Conservation (phyloP, 2,113 vertebrate genomes). For the Smithornis capensis region DNA sequence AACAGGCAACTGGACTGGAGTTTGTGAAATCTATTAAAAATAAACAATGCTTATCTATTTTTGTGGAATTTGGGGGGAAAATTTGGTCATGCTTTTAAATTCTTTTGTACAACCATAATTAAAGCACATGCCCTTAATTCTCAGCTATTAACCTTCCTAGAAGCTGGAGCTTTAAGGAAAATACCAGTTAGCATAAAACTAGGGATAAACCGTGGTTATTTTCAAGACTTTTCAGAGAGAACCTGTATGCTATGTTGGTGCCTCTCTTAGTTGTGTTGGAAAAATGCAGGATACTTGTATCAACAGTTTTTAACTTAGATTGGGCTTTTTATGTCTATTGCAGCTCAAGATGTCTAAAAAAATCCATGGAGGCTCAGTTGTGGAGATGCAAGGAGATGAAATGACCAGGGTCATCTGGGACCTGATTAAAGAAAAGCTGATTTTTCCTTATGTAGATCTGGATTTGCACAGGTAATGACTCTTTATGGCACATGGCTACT, state of each 20-base stretch:
- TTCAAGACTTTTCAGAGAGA: background rate
- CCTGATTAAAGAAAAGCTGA: conserved; percentile 95
- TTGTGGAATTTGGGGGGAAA: background rate
- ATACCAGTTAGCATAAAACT: background rate
- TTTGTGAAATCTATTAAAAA: background rate
- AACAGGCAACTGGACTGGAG: background rate
- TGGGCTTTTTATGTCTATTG: background rate
- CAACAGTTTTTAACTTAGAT: background rate
- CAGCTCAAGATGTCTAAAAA: conserved; percentile 88
- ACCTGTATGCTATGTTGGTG: background rate
- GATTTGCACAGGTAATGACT: conserved; percentile 91
- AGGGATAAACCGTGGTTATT: background rate
- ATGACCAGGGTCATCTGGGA: conserved; percentile 99
- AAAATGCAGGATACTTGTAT: background rate
- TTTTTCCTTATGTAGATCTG: conserved; percentile 92
- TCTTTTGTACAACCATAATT: background rate
- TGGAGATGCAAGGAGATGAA: conserved; percentile 99
- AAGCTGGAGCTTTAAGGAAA: background rate
- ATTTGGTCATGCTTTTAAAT: background rate
- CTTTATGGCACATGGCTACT: background rate
- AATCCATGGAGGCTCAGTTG: conserved; percentile 91
- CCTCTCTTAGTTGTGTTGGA: background rate
- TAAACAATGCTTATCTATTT: background rate
- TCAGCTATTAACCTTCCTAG: background rate
- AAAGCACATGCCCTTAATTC: background rate